Evolutionary conservation across 2,888 invertebrate genomes (phyloP).

Genomic region (Fabriciana adippe): DNA sequence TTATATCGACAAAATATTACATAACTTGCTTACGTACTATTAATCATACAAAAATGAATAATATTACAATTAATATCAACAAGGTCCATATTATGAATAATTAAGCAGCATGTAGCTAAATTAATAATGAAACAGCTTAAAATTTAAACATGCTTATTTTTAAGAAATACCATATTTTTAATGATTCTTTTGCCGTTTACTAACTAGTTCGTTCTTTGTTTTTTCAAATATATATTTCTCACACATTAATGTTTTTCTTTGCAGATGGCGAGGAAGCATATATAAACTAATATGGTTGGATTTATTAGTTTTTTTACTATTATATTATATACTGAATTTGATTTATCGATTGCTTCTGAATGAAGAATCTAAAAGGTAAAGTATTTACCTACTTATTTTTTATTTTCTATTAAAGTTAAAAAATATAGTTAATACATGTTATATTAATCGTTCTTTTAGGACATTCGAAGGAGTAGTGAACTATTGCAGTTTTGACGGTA

Average conservation of each 20-base stretch:
- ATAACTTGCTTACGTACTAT: too few species aligned
- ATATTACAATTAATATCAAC: too few species aligned
- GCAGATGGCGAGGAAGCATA: conserved; percentile 96
- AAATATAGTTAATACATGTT: not conserved
- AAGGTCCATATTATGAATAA: too few species aligned
- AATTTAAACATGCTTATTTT: too few species aligned
- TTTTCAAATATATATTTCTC: not conserved
- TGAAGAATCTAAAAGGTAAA: conserved; percentile 86
- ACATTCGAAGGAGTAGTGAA: conserved; percentile 90
- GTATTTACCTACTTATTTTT: conserved; percentile 6
- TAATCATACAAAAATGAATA: too few species aligned
- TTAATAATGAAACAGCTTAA: too few species aligned
- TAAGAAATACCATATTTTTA: too few species aligned
- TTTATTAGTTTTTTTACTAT: conserved; percentile 88
- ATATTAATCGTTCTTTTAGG: conserved; percentile 66
- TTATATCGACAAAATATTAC: too few species aligned
- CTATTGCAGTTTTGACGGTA: conserved; percentile 93
- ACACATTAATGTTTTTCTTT: conserved; percentile 53
- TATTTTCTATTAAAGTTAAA: conserved; percentile 27
- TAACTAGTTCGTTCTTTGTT: too few species aligned
- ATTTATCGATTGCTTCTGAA: conserved; percentile 88
- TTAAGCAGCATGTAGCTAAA: too few species aligned
- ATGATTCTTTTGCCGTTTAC: too few species aligned
- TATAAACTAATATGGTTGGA: conserved; percentile 97
- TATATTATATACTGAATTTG: conserved; percentile 90